phyloP scores from a whole-genome alignment of 2,797 vertebrate species.

The Cottoperca gobio region DNA sequence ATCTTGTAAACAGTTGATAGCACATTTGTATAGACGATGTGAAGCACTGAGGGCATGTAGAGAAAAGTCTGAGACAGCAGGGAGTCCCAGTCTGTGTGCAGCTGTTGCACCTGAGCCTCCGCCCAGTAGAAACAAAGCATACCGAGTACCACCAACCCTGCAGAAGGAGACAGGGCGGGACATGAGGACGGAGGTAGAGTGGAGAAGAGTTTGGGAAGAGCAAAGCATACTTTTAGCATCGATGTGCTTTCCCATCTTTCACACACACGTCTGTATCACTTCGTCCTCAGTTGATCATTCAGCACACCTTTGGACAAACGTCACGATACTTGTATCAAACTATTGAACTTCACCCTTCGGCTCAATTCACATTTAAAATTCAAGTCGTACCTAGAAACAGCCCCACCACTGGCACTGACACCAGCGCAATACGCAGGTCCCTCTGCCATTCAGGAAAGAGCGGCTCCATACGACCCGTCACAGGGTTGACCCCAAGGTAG shows the following conservation, averaged over 20 bases:
- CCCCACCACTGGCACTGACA: constrained; percentile 84
- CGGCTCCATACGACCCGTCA: constrained; percentile 83
- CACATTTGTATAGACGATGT: constrained; percentile 85
- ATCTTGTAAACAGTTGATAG: constrained; percentile 81
- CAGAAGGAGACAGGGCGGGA: constrained; percentile 1
- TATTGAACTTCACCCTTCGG: neutral
- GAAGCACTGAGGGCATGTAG: constrained; percentile 83
- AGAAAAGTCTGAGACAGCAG: constrained; percentile 72
- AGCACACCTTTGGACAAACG: neutral
- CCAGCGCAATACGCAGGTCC: constrained; percentile 80
- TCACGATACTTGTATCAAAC: neutral
- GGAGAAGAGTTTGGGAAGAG: neutral
- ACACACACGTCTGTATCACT: neutral
- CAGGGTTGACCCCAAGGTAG: constrained; percentile 80
- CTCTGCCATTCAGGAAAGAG: constrained; percentile 85
- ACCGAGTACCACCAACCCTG: constrained; percentile 82
- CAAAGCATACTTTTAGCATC: neutral
- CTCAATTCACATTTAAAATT: neutral
- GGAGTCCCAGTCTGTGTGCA: constrained; percentile 76
- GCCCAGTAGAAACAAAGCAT: constrained; percentile 86
- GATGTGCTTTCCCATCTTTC: neutral
- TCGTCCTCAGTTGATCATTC: neutral
- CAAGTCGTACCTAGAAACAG: constrained; percentile 77
- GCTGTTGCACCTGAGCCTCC: constrained; percentile 73
- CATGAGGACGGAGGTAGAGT: neutral